These are phyloP conservation scores for Sycobia sp. DNA, from an alignment of 1,140 invertebrate genomes.

Conservation along the genomic window DNA sequence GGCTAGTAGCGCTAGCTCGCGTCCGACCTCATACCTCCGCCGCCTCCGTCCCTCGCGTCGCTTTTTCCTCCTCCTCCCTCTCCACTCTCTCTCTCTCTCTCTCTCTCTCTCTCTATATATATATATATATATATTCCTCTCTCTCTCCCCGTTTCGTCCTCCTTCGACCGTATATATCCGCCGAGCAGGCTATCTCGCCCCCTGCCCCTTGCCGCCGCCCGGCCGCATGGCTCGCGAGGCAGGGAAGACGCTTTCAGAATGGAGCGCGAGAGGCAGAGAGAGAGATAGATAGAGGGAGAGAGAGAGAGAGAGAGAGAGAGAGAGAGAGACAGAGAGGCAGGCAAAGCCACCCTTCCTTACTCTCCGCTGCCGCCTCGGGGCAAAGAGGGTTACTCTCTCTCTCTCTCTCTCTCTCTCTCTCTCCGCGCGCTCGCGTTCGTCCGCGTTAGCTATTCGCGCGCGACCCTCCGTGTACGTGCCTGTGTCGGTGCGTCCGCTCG, in stretches of 20 bases:
- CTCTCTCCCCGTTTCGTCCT: conserved; percentile 34
- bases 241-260: no score
- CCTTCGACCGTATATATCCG: conserved; percentile 19
- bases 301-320: no score
- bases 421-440: conserved; percentile 9
- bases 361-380: conserved; percentile 20
- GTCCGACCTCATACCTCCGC: conserved; percentile 37
- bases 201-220: conserved; percentile 21
- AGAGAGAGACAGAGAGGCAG: no score
- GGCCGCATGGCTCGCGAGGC: not conserved
- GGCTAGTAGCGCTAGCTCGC: conserved; percentile 17
- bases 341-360: conserved; percentile 26
- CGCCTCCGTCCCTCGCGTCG: conserved; percentile 35
- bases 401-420: no score
- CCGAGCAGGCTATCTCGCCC: conserved; percentile 22
- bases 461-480: no score
- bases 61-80: conserved; percentile 42
- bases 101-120: no score
- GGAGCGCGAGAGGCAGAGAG: not conserved
- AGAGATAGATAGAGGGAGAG: no score
- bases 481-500: no score
- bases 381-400: conserved; percentile 25
- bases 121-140: no score
- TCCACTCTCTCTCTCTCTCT: conserved; percentile 28
- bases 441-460: conserved; percentile 26